These are phyloP conservation scores for Agrilus mali DNA, from an alignment of 2,888 invertebrate genomes.

Conservation along the genomic window DNA sequence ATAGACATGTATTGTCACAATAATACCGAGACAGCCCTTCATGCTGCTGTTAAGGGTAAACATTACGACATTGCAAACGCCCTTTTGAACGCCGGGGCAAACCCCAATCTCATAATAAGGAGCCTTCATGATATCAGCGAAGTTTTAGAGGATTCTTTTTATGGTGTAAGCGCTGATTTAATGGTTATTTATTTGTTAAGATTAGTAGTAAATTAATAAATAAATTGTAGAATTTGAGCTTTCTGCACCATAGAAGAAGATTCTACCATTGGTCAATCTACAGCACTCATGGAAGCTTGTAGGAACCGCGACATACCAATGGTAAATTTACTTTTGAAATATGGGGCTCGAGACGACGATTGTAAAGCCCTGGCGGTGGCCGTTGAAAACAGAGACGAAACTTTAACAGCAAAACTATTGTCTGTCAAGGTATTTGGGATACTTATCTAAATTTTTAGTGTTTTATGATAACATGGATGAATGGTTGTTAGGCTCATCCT, in stretches of 20 bases:
- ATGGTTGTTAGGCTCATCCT: slow-evolving; percentile 52
- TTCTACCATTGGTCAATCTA: slow-evolving; percentile 33
- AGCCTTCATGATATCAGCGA: slow-evolving; percentile 34
- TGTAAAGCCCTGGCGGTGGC: slow-evolving; percentile 70
- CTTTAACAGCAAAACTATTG: slow-evolving; percentile 67
- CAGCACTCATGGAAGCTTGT: slow-evolving; percentile 57
- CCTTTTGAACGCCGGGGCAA: slow-evolving; percentile 66
- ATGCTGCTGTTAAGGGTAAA: slow-evolving; percentile 66
- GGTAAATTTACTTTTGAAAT: slow-evolving; percentile 63
- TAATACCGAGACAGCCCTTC: slow-evolving; percentile 69
- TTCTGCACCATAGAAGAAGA: slow-evolving; percentile 36
- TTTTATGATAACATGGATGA: slow-evolving; percentile 4
- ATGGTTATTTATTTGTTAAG: neutral
- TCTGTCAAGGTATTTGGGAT: slow-evolving; percentile 52
- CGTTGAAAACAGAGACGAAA: slow-evolving; percentile 58
- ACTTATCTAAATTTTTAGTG: slow-evolving; percentile 18
- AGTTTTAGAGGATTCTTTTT: slow-evolving; percentile 14
- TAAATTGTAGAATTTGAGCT: slow-evolving; percentile 21
- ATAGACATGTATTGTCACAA: slow-evolving; percentile 64
- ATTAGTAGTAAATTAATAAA: too few species aligned
- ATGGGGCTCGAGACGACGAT: slow-evolving; percentile 80
- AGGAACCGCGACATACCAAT: slow-evolving; percentile 53
- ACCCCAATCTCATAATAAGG: slow-evolving; percentile 62
- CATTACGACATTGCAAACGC: slow-evolving; percentile 58
- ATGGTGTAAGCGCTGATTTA: slow-evolving; percentile 2